Evolutionary conservation across 2,113 vertebrate species (phyloP).

Genomic region (Neogobius melanostomus): DNA sequence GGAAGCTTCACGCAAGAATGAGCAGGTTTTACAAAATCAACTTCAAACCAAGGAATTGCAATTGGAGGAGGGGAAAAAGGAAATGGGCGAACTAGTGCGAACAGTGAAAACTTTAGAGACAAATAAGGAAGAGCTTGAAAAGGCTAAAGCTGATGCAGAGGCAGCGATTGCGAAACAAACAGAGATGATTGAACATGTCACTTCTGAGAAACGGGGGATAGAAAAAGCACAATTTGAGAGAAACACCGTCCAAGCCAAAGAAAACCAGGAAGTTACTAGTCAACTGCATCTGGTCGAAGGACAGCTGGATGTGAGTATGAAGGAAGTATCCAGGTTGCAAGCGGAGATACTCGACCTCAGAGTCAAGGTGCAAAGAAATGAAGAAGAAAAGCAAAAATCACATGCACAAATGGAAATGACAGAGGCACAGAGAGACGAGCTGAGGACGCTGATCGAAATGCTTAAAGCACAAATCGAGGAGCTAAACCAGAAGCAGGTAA

Average conservation of each 20-base stretch:
- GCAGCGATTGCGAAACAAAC: conserved; percentile 60
- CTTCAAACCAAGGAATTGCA: conserved; percentile 72
- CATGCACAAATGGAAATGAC: conserved; percentile 77
- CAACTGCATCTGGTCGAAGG: conserved; percentile 75
- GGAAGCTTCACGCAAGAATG: conserved; percentile 71
- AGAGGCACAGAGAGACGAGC: conserved; percentile 74
- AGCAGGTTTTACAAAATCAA: conserved; percentile 74
- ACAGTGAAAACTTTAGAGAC: conserved; percentile 58
- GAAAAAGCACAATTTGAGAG: conserved; percentile 72
- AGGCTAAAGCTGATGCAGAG: conserved; percentile 71
- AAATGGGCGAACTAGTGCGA: conserved; percentile 70
- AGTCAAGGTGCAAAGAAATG: conserved; percentile 71
- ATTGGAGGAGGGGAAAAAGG: conserved; percentile 69
- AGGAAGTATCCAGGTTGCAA: conserved; percentile 81
- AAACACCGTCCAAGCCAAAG: conserved; percentile 50
- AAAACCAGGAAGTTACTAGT: conserved; percentile 63
- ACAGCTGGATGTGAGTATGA: conserved; percentile 77
- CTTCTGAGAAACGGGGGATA: conserved; percentile 67
- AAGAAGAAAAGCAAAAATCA: conserved; percentile 74
- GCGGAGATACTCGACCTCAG: conserved; percentile 75
- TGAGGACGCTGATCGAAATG: conserved; percentile 79
- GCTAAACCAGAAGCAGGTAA: conserved; percentile 81
- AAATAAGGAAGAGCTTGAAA: conserved; percentile 68
- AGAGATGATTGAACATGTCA: conserved; percentile 63
- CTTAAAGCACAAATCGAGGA: conserved; percentile 82